Percentiles rank a stretch among this genome's conserved stretches.
phyloP scores from a whole-genome alignment of 2,113 vertebrate genomes.

The Platycercus adscitus region DNA sequence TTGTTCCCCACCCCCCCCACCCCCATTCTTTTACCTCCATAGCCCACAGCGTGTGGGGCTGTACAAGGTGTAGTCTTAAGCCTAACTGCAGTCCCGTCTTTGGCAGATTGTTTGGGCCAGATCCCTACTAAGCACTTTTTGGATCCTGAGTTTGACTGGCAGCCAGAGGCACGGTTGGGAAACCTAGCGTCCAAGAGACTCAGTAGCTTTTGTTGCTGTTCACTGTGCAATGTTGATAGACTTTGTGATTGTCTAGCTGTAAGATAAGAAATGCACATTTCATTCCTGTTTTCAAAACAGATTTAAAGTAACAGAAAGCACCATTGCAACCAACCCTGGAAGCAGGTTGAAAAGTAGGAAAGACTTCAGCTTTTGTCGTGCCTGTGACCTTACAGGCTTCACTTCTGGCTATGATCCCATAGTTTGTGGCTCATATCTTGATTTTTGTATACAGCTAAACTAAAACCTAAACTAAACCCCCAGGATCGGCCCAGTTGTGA shows the following conservation, averaged over 20 bases:
- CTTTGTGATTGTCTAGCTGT: background rate
- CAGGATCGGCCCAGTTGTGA: background rate
- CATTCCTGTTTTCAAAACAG: background rate
- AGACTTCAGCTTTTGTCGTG: background rate
- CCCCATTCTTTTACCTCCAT: background rate
- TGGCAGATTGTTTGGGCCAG: background rate
- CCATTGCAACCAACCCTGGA: background rate
- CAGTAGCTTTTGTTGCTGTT: background rate
- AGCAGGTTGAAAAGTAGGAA: background rate
- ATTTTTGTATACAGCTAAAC: background rate
- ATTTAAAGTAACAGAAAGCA: background rate
- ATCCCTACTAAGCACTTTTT: background rate
- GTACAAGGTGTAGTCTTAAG: background rate
- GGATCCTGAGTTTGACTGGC: background rate
- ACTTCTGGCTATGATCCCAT: background rate
- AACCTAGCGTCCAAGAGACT: fast-evolving
- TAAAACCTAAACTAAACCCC: background rate
- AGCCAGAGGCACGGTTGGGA: fast-evolving
- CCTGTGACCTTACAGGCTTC: background rate
- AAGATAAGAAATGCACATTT: background rate
- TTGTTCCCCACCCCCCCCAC: fast-evolving
- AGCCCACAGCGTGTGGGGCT: fast-evolving
- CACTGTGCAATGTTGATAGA: background rate
- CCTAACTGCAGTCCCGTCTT: background rate
- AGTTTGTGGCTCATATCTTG: background rate